A percentile compares a stretch with the other conserved stretches of the same genome.
These are phyloP conservation scores for Leucopsar rothschildi DNA, from an alignment of 2,113 vertebrate species.

Conservation along the genomic window DNA sequence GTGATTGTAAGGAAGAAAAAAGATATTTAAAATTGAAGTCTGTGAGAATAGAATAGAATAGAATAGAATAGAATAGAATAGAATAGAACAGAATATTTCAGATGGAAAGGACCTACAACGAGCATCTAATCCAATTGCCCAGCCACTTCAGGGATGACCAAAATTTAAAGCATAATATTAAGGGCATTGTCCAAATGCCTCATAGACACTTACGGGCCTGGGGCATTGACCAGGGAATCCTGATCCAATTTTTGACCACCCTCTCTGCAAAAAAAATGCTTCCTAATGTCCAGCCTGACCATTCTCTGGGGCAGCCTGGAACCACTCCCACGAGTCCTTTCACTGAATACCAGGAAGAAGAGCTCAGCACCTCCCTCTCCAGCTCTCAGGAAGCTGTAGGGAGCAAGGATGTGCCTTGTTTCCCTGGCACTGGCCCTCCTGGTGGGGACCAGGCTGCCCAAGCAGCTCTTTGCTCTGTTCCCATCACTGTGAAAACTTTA, in stretches of 20 bases:
- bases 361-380: not conserved
- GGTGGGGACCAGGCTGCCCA: not conserved
- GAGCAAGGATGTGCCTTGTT: not conserved
- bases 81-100: not conserved
- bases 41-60: not conserved
- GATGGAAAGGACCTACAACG: not conserved
- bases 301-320: not conserved
- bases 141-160: not conserved
- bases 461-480: not conserved
- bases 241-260: not conserved
- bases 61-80: not conserved
- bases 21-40: not conserved
- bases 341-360: not conserved
- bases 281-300: not conserved
- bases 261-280: not conserved
- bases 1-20: not conserved
- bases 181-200: not conserved
- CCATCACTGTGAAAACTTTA: not conserved
- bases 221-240: not conserved
- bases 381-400: not conserved
- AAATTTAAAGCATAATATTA: not conserved
- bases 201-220: not conserved
- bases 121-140: not conserved
- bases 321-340: fast-evolving
- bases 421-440: not conserved